Conservation (phyloP, 1,140 invertebrate species). For the Lineus longissimus region DNA sequence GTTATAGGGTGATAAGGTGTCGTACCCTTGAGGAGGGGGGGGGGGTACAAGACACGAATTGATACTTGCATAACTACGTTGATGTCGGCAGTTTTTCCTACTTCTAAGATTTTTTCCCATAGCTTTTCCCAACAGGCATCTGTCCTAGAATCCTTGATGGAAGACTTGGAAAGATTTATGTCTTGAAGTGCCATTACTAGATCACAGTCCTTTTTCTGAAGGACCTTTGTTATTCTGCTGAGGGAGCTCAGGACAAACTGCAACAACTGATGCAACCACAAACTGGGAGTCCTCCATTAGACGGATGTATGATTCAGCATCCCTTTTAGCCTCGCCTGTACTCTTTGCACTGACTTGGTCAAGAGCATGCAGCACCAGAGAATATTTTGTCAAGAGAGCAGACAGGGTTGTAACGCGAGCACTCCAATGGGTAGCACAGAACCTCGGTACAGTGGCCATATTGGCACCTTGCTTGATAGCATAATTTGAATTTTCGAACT, state of each 20-base stretch:
- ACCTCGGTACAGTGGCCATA: not conserved
- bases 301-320: not conserved
- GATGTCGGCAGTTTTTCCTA: not conserved
- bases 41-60: too few species aligned
- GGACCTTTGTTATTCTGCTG: not conserved
- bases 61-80: too few species aligned
- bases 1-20: too few species aligned
- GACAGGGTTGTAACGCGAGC: not conserved
- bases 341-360: too few species aligned
- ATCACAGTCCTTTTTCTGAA: constrained; percentile 2
- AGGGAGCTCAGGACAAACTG: not conserved
- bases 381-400: constrained; percentile 4
- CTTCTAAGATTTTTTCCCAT: not conserved
- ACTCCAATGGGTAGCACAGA: not conserved
- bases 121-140: not conserved
- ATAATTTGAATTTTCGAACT: not conserved
- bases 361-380: too few species aligned
- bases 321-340: too few species aligned
- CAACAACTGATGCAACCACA: not conserved
- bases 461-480: not conserved
- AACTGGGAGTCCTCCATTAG: not conserved
- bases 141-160: not conserved
- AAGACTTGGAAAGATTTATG: not conserved
- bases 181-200: not conserved
- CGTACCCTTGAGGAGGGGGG: too few species aligned